Evolutionary conservation across 2,888 invertebrate genomes (phyloP).

Genomic region (Euzophera pinguis): DNA sequence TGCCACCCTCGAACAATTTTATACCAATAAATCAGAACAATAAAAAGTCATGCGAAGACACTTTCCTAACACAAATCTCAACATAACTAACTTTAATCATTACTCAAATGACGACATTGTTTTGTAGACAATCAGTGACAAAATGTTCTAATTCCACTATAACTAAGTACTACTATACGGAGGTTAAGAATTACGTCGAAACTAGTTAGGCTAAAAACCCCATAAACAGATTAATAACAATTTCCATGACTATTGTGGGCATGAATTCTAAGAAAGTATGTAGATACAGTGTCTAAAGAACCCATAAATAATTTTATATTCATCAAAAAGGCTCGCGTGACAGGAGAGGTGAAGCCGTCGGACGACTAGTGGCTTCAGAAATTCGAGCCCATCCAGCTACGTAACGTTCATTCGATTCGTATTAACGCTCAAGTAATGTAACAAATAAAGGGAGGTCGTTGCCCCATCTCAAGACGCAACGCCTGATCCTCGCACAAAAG

Average conservation of each 20-base stretch:
- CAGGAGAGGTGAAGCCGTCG: conserved; percentile 57
- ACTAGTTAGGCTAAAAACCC: conserved; percentile 5
- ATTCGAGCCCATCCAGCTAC: conserved; percentile 56
- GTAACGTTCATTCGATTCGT: conserved; percentile 68
- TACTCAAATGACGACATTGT: background rate
- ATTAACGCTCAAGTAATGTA: conserved; percentile 73
- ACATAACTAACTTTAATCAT: background rate
- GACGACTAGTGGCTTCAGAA: conserved; percentile 48
- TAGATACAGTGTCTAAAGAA: conserved; percentile 12
- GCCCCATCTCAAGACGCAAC: conserved; percentile 58
- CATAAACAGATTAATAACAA: conserved; percentile 8
- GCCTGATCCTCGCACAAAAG: conserved; percentile 69
- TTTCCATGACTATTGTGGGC: conserved; percentile 3
- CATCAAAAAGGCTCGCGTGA: conserved; percentile 66
- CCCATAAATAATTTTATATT: conserved; percentile 58
- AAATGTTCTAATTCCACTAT: background rate
- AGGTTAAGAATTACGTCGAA: background rate
- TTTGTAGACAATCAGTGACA: background rate
- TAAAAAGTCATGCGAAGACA: background rate
- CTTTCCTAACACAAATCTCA: background rate
- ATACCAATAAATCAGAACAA: background rate
- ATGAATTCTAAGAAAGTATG: background rate
- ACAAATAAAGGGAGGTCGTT: conserved; percentile 73
- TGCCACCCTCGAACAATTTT: too few relatives aligned
- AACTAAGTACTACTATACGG: background rate